phyloP scores from a whole-genome alignment of 2,113 vertebrate genomes.

The Vicugna pacos region DNA sequence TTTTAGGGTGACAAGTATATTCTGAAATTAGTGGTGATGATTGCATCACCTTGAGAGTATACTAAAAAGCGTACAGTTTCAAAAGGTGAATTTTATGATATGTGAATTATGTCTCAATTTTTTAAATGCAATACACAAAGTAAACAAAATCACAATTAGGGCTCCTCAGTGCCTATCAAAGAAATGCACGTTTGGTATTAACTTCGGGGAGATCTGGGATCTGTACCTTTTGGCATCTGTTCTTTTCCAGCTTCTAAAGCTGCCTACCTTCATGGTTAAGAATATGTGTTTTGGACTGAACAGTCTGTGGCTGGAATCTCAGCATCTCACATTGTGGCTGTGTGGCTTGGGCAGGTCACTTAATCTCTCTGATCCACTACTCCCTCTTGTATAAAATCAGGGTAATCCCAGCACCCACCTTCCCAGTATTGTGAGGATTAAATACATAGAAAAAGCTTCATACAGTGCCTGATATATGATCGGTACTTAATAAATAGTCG shows the following conservation, averaged over 20 bases:
- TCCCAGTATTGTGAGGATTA: not conserved
- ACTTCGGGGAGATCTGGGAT: not conserved
- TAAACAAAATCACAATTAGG: not conserved
- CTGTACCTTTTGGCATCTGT: not conserved
- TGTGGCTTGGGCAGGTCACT: not conserved
- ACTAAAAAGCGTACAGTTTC: constrained; percentile 24
- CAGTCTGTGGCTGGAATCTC: not conserved
- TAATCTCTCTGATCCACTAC: not conserved
- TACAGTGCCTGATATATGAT: not conserved
- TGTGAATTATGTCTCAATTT: not conserved
- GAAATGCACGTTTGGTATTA: not conserved
- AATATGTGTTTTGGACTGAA: not conserved
- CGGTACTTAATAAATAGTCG: not conserved
- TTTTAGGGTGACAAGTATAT: not conserved
- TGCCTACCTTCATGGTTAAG: not conserved
- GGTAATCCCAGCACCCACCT: not conserved
- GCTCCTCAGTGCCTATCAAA: not conserved
- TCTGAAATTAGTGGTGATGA: not conserved
- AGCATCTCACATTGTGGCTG: not conserved
- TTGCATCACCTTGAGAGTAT: not conserved
- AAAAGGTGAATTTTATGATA: not conserved
- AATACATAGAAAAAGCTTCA: not conserved
- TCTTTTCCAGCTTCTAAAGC: not conserved
- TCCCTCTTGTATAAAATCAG: not conserved
- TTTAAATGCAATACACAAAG: constrained; percentile 9